These are phyloP conservation scores for Stylophora pistillata DNA, from an alignment of 64 coral and sea anemone genomes.

Conservation along the genomic window DNA sequence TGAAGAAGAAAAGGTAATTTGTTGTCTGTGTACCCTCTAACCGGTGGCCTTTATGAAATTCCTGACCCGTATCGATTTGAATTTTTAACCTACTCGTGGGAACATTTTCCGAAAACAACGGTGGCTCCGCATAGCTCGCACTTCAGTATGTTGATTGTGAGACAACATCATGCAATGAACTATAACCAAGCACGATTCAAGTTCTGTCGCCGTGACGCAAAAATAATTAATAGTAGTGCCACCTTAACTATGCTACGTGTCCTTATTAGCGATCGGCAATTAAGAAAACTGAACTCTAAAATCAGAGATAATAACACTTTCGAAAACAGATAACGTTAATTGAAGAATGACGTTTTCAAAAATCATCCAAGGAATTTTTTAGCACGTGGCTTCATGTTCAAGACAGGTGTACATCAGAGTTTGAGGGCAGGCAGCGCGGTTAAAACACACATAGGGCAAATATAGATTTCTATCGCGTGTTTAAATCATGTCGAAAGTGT, in stretches of 20 bases:
- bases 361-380: conserved; percentile 5
- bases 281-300: background rate
- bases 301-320: conserved; percentile 5
- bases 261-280: background rate
- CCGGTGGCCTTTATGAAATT: background rate
- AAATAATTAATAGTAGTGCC: background rate
- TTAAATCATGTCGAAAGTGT: background rate
- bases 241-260: background rate
- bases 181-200: conserved; percentile 1
- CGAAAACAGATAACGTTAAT: background rate
- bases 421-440: background rate
- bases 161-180: background rate
- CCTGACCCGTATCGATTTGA: conserved; percentile 16
- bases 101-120: background rate
- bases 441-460: background rate
- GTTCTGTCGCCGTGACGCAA: background rate
- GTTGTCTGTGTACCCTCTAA: background rate
- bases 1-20: background rate
- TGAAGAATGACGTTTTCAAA: background rate
- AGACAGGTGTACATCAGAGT: conserved; percentile 15
- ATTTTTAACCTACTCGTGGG: conserved; percentile 21
- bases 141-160: background rate
- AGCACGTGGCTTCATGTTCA: conserved; percentile 26
- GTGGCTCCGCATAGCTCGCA: background rate
- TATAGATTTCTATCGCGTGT: background rate